Base-by-base conservation (phyloP, 2,888 invertebrate species). In the Lycocerus yunnanus region DNA sequence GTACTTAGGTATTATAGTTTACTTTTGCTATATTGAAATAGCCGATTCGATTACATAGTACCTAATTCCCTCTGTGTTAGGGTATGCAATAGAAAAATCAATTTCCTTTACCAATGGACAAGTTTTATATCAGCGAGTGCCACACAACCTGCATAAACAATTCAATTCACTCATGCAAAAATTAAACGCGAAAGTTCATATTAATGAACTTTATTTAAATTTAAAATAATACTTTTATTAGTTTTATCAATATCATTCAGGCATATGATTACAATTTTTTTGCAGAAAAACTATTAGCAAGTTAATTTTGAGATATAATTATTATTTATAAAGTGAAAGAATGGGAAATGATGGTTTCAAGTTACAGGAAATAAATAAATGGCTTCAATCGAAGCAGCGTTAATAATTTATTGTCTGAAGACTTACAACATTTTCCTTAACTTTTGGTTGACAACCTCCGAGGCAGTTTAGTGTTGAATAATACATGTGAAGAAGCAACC, bases 131-230 rank as follows among this genome's bases (percentile, higher is more conserved):
- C 73, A 21, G 15, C 15, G 20, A 11, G 63, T 71, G 27, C 71
- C 71, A 71, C 66, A 68, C 66, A 69, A 21, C 18, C 60, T 66
- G 59, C 24, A 74, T 24, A 71, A 69, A 74, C 74, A 72, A 75
- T 72, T 63, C 67, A 43, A 70, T 73, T 43, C 69, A 73, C 72
- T 73, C 75, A 27, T 72, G 67, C 69, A 72, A 67, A 74, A 74
- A 59, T 74, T 60, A 74, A 74, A 24, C 2, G 68, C 68, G 27
- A 16, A 58, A 66, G 15, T n/a, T n/a, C n/a, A n/a, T 27, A 27
- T 27, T 27, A 27, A 27, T 13, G 4, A 27, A 43, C 58, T 27
- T 27, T 73, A 71, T 69, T 68, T 69, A 71, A 71, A 68, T 68
- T 74, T 71, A 43, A 24, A 43, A 13, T 27, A 27, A n/a, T n/a